Evolutionary conservation across 2,888 invertebrate genomes (phyloP).

Genomic region (Spilosoma lubricipeda): DNA sequence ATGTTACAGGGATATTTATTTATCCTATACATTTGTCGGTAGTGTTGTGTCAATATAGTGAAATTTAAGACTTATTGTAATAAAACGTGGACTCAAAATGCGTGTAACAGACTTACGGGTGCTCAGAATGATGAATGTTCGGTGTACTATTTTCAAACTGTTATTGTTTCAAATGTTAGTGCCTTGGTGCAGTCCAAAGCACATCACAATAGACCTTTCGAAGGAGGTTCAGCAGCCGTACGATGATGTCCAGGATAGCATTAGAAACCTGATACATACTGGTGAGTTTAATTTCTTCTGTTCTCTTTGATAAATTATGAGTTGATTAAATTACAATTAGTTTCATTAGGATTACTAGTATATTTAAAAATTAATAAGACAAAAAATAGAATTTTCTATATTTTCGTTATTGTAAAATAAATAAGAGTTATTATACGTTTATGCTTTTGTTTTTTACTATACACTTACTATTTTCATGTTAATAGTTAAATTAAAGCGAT

Average conservation of each 20-base stretch:
- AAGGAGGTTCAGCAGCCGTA: constrained; percentile 57
- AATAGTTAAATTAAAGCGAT: no score
- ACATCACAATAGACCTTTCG: constrained; percentile 65
- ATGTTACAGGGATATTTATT: constrained; percentile 46
- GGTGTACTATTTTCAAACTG: constrained; percentile 78
- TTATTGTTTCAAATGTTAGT: constrained; percentile 79
- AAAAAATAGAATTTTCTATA: neutral
- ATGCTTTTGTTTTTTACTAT: no score
- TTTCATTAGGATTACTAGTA: no score
- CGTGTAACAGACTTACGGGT: constrained; percentile 68
- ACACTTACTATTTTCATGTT: no score
- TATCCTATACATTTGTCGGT: constrained; percentile 44
- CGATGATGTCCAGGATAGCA: constrained; percentile 72
- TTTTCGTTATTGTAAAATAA: neutral
- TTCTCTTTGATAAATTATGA: neutral
- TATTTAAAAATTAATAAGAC: neutral
- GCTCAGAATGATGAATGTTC: constrained; percentile 77
- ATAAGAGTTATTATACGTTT: no score
- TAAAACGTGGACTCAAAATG: constrained; percentile 65
- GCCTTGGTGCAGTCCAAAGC: constrained; percentile 77
- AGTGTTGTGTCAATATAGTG: constrained; percentile 47
- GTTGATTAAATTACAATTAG: no score
- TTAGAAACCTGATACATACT: constrained; percentile 77
- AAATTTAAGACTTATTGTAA: constrained; percentile 45
- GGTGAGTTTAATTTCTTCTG: constrained; percentile 64